Conservation (phyloP, 2,113 vertebrate species). For the Plecotus auritus region DNA sequence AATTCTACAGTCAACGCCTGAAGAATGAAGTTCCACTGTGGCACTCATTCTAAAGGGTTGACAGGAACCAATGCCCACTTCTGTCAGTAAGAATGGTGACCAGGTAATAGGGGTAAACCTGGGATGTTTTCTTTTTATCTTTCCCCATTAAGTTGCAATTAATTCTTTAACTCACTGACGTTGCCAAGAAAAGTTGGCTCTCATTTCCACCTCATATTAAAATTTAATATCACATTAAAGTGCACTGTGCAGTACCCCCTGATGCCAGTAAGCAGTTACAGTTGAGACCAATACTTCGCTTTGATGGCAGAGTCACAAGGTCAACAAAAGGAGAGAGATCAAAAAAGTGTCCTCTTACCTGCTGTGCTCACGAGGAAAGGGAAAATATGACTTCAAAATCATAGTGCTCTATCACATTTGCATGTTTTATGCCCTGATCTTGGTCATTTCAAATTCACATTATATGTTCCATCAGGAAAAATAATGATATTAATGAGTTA, state of each 20-base stretch:
- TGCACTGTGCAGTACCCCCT: neutral
- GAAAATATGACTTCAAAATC: neutral
- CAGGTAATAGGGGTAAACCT: neutral
- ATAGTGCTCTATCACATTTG: neutral
- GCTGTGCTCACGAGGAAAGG: neutral
- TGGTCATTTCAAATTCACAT: constrained; percentile 1
- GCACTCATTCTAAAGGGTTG: neutral
- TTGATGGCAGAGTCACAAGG: constrained; percentile 59
- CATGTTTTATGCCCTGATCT: neutral
- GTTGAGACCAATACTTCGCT: constrained; percentile 40
- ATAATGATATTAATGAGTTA: neutral
- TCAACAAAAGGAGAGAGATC: constrained; percentile 42
- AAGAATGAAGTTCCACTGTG: neutral
- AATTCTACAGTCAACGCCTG: neutral
- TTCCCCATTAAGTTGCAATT: constrained; percentile 52
- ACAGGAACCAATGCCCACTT: neutral
- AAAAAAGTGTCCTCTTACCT: neutral
- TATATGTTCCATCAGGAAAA: neutral
- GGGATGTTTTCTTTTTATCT: constrained; percentile 44
- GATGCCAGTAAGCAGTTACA: constrained; percentile 55
- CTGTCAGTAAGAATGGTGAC: neutral
- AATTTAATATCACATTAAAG: constrained; percentile 62
- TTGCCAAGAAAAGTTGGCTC: constrained; percentile 57
- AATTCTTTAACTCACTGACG: constrained; percentile 46
- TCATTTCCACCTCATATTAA: constrained; percentile 54